phyloP scores from a whole-genome alignment of 2,113 vertebrate species.

The Grus americana region DNA sequence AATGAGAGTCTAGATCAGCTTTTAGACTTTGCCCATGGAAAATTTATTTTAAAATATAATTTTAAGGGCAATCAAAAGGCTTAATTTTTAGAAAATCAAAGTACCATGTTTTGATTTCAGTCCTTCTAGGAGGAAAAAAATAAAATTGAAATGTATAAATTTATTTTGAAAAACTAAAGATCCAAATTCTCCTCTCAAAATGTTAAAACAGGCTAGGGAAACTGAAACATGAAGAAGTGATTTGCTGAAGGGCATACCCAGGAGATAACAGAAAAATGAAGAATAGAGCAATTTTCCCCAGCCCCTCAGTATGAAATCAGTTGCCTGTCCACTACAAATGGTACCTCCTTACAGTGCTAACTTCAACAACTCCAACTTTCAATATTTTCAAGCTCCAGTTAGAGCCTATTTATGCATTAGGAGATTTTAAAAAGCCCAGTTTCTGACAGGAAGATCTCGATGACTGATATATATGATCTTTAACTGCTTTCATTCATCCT shows the following conservation, averaged over 20 bases:
- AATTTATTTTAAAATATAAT: background rate
- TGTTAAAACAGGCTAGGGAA: background rate
- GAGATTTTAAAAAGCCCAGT: background rate
- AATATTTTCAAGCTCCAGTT: background rate
- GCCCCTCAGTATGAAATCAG: background rate
- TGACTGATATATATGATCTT: background rate
- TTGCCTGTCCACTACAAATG: background rate
- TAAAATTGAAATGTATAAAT: background rate
- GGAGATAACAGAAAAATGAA: background rate
- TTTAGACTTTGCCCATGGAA: background rate
- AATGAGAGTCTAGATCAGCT: background rate
- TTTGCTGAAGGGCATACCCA: background rate
- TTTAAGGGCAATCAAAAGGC: background rate
- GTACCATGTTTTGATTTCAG: background rate
- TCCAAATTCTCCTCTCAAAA: background rate
- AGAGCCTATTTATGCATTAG: background rate
- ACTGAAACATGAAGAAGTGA: background rate
- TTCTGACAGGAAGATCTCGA: background rate
- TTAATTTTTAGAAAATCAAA: background rate
- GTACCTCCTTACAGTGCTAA: background rate
- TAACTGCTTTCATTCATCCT: background rate
- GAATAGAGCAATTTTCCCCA: background rate
- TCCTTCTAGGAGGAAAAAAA: background rate
- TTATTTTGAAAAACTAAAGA: background rate
- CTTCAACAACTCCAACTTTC: background rate